A percentile compares a stretch with the other conserved stretches of the same genome.
These are phyloP conservation scores for Antigone vipio DNA, from an alignment of 2,113 vertebrate genomes.

Conservation along the genomic window DNA sequence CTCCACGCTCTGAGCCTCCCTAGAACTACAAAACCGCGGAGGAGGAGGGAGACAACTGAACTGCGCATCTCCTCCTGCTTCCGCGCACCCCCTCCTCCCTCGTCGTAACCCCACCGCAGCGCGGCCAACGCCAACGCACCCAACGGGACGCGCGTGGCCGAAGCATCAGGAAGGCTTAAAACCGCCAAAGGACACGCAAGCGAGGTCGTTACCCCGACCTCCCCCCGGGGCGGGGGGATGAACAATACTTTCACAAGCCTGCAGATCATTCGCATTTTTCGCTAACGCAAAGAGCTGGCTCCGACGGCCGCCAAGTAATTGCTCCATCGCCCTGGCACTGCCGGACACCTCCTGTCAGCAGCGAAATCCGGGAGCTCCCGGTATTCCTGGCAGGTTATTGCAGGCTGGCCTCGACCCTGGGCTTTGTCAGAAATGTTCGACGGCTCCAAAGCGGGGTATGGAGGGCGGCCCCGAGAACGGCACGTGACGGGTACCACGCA, in stretches of 20 bases:
- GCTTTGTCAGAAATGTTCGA: accelerated
- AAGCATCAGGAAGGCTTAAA: not conserved
- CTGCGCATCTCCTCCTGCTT: not conserved
- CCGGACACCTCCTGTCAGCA: not conserved
- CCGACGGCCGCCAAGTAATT: accelerated
- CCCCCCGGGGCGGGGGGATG: not conserved
- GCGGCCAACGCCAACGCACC: accelerated
- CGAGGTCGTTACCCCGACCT: not conserved
- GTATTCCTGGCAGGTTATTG: not conserved
- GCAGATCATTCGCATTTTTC: accelerated
- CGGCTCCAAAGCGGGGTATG: accelerated
- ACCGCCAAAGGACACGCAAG: accelerated
- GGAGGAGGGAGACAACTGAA: no score
- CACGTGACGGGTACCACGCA: accelerated
- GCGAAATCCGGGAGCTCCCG: accelerated
- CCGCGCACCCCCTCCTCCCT: not conserved
- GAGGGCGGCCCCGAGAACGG: accelerated
- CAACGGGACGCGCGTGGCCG: not conserved
- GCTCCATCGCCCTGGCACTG: not conserved
- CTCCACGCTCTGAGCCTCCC: not conserved
- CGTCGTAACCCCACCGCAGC: accelerated
- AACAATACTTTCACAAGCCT: not conserved
- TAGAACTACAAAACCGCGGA: not conserved
- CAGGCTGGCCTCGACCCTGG: not conserved
- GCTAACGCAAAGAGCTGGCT: not conserved